Conservation (phyloP, 2,113 vertebrate species). For the Alosa alosa region DNA sequence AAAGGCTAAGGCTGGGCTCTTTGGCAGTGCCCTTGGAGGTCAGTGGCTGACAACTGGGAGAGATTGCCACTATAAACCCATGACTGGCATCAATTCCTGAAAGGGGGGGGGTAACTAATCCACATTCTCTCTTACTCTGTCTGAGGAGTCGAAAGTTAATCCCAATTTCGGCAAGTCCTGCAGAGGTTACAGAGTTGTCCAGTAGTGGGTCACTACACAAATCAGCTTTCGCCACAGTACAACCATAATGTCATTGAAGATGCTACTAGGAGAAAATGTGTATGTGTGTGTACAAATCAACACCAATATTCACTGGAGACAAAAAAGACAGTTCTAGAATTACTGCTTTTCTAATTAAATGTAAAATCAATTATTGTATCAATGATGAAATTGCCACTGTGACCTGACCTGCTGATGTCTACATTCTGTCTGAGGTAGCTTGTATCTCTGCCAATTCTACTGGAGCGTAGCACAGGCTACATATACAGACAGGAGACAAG, state of each 20-base stretch:
- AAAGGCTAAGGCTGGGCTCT: neutral
- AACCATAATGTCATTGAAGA: neutral
- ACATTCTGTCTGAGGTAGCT: too few species aligned
- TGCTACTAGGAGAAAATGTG: neutral
- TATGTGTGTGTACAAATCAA: neutral
- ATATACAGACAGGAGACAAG: neutral
- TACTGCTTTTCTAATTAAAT: neutral
- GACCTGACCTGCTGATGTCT: neutral
- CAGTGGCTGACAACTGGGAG: neutral
- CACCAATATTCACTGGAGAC: neutral
- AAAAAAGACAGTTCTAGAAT: neutral
- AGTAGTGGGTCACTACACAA: neutral
- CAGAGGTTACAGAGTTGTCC: neutral
- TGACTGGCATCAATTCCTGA: neutral
- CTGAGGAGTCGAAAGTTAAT: neutral
- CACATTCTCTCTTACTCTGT: neutral
- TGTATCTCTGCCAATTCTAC: too few species aligned
- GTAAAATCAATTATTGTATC: neutral
- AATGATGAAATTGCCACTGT: neutral
- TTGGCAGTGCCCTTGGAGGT: neutral
- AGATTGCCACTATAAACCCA: neutral
- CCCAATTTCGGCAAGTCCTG: neutral
- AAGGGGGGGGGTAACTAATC: neutral
- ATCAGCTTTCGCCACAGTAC: neutral
- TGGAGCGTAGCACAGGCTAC: too few species aligned